Conservation (phyloP, 2,797 vertebrate species). For the Columba guinea region DNA sequence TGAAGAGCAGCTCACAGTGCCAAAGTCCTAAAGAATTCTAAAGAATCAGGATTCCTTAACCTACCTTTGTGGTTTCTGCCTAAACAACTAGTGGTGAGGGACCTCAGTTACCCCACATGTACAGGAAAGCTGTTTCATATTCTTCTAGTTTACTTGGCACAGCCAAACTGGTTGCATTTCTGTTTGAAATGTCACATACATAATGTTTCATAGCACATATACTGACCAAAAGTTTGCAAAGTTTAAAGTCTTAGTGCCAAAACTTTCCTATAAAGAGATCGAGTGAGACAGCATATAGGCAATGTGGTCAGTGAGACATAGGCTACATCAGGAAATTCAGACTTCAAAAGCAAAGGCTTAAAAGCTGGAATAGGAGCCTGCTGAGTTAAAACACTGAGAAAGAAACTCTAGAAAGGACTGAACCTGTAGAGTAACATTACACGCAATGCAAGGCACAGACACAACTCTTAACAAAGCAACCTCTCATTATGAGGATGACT, state of each 20-base stretch:
- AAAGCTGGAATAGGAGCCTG: neutral
- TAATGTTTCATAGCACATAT: neutral
- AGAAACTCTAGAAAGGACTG: neutral
- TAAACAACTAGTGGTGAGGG: neutral
- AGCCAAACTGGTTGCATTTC: neutral
- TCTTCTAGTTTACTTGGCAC: neutral
- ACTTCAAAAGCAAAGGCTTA: neutral
- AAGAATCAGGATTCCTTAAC: neutral
- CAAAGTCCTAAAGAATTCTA: neutral
- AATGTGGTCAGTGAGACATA: neutral
- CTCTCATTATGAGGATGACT: neutral
- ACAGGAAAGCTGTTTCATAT: neutral
- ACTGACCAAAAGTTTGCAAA: neutral
- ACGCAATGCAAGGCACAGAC: neutral
- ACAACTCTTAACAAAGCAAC: neutral
- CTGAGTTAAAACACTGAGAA: neutral
- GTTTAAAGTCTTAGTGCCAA: neutral
- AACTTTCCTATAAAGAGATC: neutral
- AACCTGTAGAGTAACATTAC: neutral
- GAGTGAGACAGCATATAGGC: neutral
- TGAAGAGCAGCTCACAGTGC: neutral
- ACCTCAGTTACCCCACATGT: neutral
- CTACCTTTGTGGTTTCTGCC: neutral
- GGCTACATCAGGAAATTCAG: neutral
- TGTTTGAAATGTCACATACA: neutral